Evolutionary conservation across 53 echinoderm and acorn worm species (phyloP).

Genomic region (Paracentrotus lividus): DNA sequence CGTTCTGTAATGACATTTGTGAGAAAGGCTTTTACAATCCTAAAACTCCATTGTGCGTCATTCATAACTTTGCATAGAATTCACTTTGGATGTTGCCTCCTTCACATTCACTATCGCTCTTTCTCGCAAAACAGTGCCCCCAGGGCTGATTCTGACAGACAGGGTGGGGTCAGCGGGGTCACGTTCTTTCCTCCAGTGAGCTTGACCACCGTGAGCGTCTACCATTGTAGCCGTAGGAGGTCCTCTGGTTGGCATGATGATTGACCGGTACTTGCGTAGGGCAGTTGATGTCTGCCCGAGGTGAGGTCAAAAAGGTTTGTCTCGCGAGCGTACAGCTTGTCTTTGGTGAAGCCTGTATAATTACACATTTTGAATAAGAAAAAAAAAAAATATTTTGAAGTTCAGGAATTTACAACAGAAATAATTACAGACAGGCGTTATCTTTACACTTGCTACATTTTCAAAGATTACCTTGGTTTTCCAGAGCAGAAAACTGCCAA

Average conservation of each 20-base stretch:
- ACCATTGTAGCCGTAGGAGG: not conserved
- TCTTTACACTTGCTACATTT: too few relatives aligned
- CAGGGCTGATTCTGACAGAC: not conserved
- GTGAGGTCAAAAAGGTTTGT: constrained; percentile 10
- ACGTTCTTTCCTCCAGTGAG: constrained; percentile 47
- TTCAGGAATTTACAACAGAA: too few relatives aligned
- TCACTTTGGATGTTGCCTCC: constrained; percentile 28
- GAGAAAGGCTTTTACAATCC: not conserved
- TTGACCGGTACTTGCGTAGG: too few relatives aligned
- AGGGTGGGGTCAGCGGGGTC: constrained; percentile 42
- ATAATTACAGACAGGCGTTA: too few relatives aligned
- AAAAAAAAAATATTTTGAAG: too few relatives aligned
- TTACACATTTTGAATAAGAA: not conserved
- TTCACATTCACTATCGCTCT: not conserved
- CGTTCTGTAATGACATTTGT: too few relatives aligned
- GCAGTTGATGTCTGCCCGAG: not conserved
- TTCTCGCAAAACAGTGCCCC: not conserved
- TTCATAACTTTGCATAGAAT: constrained; percentile 15
- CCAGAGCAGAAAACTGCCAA: too few relatives aligned
- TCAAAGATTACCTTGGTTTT: too few relatives aligned
- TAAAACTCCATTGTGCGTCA: not conserved
- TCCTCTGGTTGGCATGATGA: not conserved
- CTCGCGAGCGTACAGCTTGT: not conserved
- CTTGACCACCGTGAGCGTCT: constrained; percentile 8
- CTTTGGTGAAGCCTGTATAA: not conserved